Evolutionary conservation across 2,888 invertebrate genomes (phyloP).

Genomic region (Hypercompe scribonia): DNA sequence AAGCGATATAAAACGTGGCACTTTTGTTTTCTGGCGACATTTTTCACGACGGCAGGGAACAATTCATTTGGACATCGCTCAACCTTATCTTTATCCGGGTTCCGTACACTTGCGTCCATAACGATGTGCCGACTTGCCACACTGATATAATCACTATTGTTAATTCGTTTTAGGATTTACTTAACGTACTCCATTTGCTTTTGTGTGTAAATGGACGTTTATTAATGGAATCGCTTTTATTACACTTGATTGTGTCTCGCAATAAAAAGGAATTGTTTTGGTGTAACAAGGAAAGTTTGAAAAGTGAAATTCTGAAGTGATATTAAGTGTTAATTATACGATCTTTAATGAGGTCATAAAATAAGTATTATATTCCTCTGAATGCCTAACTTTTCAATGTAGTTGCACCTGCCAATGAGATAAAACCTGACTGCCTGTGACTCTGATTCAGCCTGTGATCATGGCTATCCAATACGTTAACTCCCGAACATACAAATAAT

Average conservation of each 20-base stretch:
- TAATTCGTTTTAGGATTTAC: conserved; percentile 42
- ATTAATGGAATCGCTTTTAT: conserved; percentile 13
- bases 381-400: too few species aligned
- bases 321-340: background rate
- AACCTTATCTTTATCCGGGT: conserved; percentile 37
- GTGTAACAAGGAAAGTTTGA: background rate
- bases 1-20: background rate
- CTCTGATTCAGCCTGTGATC: too few species aligned
- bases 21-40: conserved; percentile 7
- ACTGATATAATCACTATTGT: conserved; percentile 47
- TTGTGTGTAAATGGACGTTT: conserved; percentile 16
- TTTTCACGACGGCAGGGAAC: conserved; percentile 23
- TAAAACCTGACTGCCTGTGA: too few species aligned
- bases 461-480: too few species aligned
- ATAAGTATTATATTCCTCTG: too few species aligned
- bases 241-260: background rate
- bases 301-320: background rate
- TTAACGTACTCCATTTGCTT: conserved; percentile 29
- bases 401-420: too few species aligned
- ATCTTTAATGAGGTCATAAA: too few species aligned
- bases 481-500: too few species aligned
- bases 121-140: conserved; percentile 34
- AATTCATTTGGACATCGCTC: conserved; percentile 44
- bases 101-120: conserved; percentile 37
- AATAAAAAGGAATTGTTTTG: background rate